phyloP scores from a whole-genome alignment of 2,888 invertebrate species.

The Cosmia pyralina region DNA sequence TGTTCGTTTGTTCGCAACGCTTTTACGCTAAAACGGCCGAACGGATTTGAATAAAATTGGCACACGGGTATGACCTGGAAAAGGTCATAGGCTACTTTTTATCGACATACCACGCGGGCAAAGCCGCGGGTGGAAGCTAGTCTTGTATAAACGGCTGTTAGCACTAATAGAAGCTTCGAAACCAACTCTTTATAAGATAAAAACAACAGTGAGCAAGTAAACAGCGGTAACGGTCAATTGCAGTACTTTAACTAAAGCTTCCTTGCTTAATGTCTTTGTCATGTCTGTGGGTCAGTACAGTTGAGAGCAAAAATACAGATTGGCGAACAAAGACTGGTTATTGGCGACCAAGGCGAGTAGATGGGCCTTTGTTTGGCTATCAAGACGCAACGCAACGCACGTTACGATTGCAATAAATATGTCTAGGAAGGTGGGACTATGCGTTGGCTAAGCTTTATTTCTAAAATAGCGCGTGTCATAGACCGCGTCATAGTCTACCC shows the following conservation, averaged over 20 bases:
- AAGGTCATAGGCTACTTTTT: no score
- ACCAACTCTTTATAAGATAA: background rate
- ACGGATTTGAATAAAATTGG: no score
- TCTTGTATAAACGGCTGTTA: background rate
- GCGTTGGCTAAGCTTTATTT: background rate
- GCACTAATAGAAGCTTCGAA: background rate
- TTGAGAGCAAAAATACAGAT: conserved; percentile 60
- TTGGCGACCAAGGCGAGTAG: conserved; percentile 73
- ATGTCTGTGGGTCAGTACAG: conserved; percentile 14
- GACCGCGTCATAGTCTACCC: no score
- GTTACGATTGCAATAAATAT: conserved; percentile 22
- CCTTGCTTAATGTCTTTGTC: conserved; percentile 49
- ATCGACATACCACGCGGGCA: no score
- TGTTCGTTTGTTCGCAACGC: no score
- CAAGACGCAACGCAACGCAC: conserved; percentile 57
- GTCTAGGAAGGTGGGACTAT: background rate
- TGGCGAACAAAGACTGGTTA: conserved; percentile 74
- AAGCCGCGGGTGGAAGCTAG: no score
- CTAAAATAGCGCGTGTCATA: no score
- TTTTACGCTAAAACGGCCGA: no score
- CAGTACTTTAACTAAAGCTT: conserved; percentile 52
- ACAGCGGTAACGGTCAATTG: conserved; percentile 42
- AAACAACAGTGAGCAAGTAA: conserved; percentile 26
- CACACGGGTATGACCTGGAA: no score
- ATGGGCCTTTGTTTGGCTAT: conserved; percentile 71